A percentile compares a stretch with the other conserved stretches of the same genome.
Conservation (phyloP, 2,113 vertebrate genomes). For the Zosterops borbonicus region DNA sequence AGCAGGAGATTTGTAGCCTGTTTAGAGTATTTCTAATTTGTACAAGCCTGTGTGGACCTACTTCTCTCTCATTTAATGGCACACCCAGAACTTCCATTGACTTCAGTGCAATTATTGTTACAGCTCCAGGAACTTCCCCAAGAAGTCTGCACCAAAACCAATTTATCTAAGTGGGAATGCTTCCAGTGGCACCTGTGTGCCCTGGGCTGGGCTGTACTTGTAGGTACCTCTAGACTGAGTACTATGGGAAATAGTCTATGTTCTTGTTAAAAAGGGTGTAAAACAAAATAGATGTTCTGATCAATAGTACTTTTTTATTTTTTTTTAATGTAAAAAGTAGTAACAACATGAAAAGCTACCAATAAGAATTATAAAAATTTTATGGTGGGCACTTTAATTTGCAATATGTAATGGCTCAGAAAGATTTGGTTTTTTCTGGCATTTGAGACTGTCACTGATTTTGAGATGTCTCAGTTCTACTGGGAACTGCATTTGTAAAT, state of each 20-base stretch:
- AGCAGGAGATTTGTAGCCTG: not conserved
- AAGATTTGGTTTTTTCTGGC: not conserved
- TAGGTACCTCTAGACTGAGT: not conserved
- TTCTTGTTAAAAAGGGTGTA: not conserved
- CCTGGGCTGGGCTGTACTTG: not conserved
- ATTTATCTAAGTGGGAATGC: not conserved
- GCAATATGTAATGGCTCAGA: not conserved
- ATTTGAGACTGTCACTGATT: not conserved
- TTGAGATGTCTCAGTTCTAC: not conserved
- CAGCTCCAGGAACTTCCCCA: not conserved
- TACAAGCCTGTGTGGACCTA: not conserved
- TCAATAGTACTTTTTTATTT: not conserved
- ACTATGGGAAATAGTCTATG: not conserved
- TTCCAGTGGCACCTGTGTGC: not conserved
- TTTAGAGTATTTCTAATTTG: constrained; percentile 16
- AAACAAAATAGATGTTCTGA: not conserved
- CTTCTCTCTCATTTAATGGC: constrained; percentile 20
- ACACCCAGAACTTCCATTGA: not conserved
- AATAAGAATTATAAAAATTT: not conserved
- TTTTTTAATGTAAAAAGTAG: not conserved
- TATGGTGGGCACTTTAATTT: not conserved
- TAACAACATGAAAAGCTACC: not conserved
- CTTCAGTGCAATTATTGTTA: not conserved
- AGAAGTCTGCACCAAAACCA: not conserved
- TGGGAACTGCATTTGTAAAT: not conserved